A percentile compares a stretch with the other conserved stretches of the same genome.
Conservation (phyloP, 1,140 invertebrate genomes). For the Drosophila athabasca region DNA sequence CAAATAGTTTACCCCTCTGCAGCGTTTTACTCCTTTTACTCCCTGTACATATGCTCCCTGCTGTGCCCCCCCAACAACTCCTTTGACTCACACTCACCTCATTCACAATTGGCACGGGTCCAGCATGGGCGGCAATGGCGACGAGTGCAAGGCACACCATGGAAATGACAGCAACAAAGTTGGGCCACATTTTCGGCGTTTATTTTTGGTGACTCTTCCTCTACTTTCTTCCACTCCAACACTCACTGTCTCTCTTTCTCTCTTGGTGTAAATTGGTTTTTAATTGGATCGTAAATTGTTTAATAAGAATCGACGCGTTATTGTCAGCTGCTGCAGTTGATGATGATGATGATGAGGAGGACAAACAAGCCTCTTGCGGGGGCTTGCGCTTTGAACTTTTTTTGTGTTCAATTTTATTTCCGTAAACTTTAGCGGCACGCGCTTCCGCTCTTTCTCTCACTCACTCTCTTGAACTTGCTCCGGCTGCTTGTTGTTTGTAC, state of each 20-base stretch:
- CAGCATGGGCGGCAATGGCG: slow-evolving; percentile 70
- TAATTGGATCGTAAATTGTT: slow-evolving; percentile 37
- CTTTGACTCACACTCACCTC: slow-evolving; percentile 64
- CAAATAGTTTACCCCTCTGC: too few species aligned
- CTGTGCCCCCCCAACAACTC: neutral
- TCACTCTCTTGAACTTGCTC: slow-evolving; percentile 29
- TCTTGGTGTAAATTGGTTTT: slow-evolving; percentile 4
- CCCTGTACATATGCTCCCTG: neutral
- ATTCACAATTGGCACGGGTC: slow-evolving; percentile 82
- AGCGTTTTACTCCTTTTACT: slow-evolving; percentile 18
- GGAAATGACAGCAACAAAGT: slow-evolving; percentile 69
- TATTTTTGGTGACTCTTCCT: slow-evolving; percentile 10
- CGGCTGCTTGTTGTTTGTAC: slow-evolving; percentile 59
- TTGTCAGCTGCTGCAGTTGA: slow-evolving; percentile 39
- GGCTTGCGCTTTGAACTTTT: slow-evolving; percentile 46
- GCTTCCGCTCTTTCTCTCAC: slow-evolving; percentile 49
- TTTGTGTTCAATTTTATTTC: slow-evolving; percentile 63
- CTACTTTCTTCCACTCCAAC: slow-evolving; percentile 13
- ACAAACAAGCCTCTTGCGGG: slow-evolving; percentile 4
- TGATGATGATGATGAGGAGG: neutral
- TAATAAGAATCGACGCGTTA: slow-evolving; percentile 36
- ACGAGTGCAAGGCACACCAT: slow-evolving; percentile 64
- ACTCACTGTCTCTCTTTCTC: neutral
- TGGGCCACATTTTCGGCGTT: slow-evolving; percentile 64
- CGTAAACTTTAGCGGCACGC: slow-evolving; percentile 80